phyloP scores from a whole-genome alignment of 2,888 invertebrate species.

The Amiota minor region DNA sequence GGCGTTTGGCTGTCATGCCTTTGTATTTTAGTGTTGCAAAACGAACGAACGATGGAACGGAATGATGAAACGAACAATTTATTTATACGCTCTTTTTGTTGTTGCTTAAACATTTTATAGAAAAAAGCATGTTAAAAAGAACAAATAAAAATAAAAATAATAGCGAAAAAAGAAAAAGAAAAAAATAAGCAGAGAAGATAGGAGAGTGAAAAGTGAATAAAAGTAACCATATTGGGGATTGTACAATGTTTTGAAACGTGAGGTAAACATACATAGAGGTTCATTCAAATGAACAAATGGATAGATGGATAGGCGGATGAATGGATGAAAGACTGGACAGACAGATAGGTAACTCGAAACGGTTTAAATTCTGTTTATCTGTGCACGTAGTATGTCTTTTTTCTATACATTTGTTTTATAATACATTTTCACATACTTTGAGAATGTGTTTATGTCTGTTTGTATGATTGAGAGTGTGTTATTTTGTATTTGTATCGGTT shows the following conservation, averaged over 20 bases:
- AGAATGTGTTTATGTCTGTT: constrained; percentile 24
- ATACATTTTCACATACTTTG: neutral
- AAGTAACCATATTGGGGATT: too few relatives aligned
- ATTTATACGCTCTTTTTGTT: neutral
- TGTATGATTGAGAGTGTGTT: constrained; percentile 1
- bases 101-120: neutral
- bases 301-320: neutral
- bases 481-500: constrained; percentile 21
- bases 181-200: neutral
- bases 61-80: constrained; percentile 19
- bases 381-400: constrained; percentile 28
- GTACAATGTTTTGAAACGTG: too few relatives aligned
- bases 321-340: neutral
- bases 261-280: neutral
- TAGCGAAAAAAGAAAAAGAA: neutral
- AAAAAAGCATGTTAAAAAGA: neutral
- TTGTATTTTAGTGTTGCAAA: neutral
- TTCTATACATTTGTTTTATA: constrained; percentile 3
- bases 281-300: neutral
- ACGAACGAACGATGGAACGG: neutral
- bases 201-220: neutral
- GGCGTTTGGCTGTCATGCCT: constrained; percentile 10
- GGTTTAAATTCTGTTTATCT: constrained; percentile 63
- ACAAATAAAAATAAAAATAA: neutral
- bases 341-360: constrained; percentile 55